Conservation (phyloP, 2,113 vertebrate species). For the Phrynosoma blainvillii region DNA sequence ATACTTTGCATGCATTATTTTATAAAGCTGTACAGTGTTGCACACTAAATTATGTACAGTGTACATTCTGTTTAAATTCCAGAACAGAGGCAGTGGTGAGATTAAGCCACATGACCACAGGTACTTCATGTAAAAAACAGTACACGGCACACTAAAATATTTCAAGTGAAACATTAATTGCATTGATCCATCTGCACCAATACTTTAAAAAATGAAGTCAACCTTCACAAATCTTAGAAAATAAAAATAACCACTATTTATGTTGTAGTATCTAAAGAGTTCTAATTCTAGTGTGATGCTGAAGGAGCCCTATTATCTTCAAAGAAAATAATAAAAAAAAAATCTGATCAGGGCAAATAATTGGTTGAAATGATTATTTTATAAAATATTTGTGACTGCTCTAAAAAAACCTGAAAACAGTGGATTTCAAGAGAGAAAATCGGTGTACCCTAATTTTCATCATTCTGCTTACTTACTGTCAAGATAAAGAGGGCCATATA, state of each 20-base stretch:
- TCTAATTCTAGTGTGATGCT: background rate
- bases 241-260: background rate
- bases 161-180: slow-evolving; percentile 16
- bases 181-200: slow-evolving; percentile 48
- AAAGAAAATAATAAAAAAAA: slow-evolving; percentile 5
- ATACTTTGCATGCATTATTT: slow-evolving; percentile 36
- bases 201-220: slow-evolving; percentile 57
- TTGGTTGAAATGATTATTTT: background rate
- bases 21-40: background rate
- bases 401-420: slow-evolving; percentile 40
- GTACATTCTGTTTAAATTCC: background rate
- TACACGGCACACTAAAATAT: slow-evolving; percentile 9
- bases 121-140: background rate
- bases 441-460: background rate
- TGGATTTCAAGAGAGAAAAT: slow-evolving; percentile 56
- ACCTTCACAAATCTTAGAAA: background rate
- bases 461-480: background rate
- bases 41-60: slow-evolving; percentile 7
- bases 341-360: background rate
- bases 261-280: background rate
- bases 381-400: slow-evolving; percentile 40
- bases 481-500: slow-evolving; percentile 34
- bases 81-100: slow-evolving; percentile 6
- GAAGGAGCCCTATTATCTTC: background rate
- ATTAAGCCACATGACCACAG: slow-evolving; percentile 34